Evolutionary conservation across 2,888 invertebrate genomes (phyloP).

Genomic region (Drosophila hawaiiensis): DNA sequence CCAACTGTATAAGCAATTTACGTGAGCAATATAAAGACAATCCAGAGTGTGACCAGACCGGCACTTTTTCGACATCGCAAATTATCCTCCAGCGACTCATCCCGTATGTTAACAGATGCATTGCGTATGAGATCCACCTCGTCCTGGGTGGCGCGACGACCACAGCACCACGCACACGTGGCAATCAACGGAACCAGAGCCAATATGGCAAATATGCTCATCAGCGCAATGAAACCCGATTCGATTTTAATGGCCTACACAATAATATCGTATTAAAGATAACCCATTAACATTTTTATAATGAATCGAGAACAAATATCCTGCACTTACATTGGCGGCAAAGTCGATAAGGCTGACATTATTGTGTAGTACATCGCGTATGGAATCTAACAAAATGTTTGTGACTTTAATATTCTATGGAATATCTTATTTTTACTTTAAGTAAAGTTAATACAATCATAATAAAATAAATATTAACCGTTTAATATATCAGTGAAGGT

Average conservation of each 20-base stretch:
- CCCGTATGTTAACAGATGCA: constrained; percentile 82
- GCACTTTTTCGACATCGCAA: constrained; percentile 83
- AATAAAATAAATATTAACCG: background rate
- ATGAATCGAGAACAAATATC: background rate
- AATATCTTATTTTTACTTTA: background rate
- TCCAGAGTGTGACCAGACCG: constrained; percentile 81
- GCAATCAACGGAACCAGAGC: constrained; percentile 89
- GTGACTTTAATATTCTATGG: background rate
- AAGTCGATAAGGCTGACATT: constrained; percentile 83
- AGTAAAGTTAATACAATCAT: background rate
- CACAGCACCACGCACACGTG: constrained; percentile 86
- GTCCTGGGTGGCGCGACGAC: constrained; percentile 85
- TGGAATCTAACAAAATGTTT: constrained; percentile 74
- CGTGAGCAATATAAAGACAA: constrained; percentile 83
- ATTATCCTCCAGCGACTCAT: constrained; percentile 81
- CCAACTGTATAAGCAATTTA: constrained; percentile 54
- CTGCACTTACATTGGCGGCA: constrained; percentile 82
- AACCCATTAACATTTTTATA: background rate
- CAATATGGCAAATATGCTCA: constrained; percentile 88
- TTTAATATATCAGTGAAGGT: background rate
- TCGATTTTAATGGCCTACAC: constrained; percentile 90
- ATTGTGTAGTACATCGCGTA: constrained; percentile 84
- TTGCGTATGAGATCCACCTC: constrained; percentile 81
- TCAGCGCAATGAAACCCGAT: constrained; percentile 88
- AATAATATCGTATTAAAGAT: background rate